Conservation (phyloP, 2,113 vertebrate species). For the Thamnophis sirtalis region DNA sequence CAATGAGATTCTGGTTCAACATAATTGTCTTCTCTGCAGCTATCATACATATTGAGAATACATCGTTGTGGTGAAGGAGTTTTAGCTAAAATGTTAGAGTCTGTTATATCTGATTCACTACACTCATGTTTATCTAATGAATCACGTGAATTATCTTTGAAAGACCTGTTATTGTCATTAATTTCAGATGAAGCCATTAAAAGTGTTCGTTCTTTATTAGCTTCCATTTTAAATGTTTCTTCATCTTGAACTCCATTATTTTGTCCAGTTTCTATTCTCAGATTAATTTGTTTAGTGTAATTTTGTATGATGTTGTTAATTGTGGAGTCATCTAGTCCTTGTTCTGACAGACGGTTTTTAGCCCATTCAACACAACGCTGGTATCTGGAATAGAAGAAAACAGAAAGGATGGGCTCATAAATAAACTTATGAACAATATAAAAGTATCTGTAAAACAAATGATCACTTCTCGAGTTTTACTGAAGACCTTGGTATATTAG, state of each 20-base stretch:
- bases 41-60: slow-evolving; percentile 19
- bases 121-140: background rate
- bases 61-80: slow-evolving; percentile 28
- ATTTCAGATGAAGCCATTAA: background rate
- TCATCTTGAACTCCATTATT: background rate
- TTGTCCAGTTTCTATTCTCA: background rate
- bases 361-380: slow-evolving; percentile 76
- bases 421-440: background rate
- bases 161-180: background rate
- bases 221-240: background rate
- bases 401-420: background rate
- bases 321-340: slow-evolving; percentile 70
- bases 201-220: background rate
- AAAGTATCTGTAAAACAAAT: background rate
- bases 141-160: slow-evolving; percentile 46
- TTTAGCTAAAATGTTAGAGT: background rate
- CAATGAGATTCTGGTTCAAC: background rate
- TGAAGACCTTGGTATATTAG: background rate
- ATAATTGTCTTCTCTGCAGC: slow-evolving; percentile 27
- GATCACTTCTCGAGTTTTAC: background rate
- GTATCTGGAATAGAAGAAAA: slow-evolving; percentile 70
- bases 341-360: slow-evolving; percentile 62
- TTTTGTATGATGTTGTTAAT: slow-evolving; percentile 61
- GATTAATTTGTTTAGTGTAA: slow-evolving; percentile 61
- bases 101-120: slow-evolving; percentile 5